Percentiles rank a stretch among this genome's conserved stretches.
Conservation (phyloP, 2,888 invertebrate genomes). For the Scrobipalpa costella region DNA sequence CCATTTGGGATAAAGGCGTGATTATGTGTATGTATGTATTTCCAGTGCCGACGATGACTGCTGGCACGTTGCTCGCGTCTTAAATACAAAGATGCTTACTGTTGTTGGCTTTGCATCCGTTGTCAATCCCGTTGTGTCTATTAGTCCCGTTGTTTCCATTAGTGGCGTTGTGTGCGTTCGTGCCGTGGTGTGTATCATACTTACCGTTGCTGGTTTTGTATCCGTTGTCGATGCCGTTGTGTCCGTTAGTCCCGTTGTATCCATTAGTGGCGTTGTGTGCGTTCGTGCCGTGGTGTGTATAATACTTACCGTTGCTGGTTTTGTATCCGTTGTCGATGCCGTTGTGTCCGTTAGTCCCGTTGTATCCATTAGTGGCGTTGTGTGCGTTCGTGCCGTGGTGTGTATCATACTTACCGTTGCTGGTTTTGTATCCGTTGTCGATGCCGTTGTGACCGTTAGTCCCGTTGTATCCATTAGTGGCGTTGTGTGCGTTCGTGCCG, state of each 20-base stretch:
- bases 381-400: slow-evolving; percentile 37
- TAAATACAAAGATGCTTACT: no score
- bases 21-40: no score
- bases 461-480: slow-evolving; percentile 28
- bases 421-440: no score
- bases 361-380: slow-evolving; percentile 40
- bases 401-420: no score
- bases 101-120: no score
- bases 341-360: slow-evolving; percentile 39
- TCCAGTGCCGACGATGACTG: no score
- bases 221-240: slow-evolving; percentile 39
- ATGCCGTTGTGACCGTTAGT: slow-evolving; percentile 37
- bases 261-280: slow-evolving; percentile 39
- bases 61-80: no score
- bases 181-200: slow-evolving; percentile 34
- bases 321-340: no score
- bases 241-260: slow-evolving; percentile 40
- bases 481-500: slow-evolving; percentile 39
- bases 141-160: slow-evolving; percentile 44
- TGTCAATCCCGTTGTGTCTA: slow-evolving; percentile 38
- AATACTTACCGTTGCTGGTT: no score
- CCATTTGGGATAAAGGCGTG: no score
- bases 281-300: slow-evolving; percentile 36
- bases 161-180: slow-evolving; percentile 37
- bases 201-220: no score